phyloP scores from a whole-genome alignment of 1,140 invertebrate genomes.

The Drosophila neocordata region DNA sequence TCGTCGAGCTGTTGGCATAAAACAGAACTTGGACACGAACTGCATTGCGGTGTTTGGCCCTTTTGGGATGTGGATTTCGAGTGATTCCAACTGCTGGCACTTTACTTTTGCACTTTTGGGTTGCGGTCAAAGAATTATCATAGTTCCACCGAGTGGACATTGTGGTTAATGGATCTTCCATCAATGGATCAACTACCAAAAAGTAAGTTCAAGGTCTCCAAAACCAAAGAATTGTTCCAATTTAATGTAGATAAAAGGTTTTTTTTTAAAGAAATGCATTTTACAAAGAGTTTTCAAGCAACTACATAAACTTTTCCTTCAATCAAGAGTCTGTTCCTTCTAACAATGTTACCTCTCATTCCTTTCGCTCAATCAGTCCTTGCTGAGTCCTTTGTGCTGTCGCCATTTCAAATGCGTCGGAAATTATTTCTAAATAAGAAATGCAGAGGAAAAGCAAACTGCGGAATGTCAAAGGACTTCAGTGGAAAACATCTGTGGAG shows the following conservation, averaged over 20 bases:
- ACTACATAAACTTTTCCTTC: slow-evolving; percentile 26
- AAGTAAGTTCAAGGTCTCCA: slow-evolving; percentile 45
- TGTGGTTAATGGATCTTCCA: slow-evolving; percentile 5
- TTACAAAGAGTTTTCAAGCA: slow-evolving; percentile 10
- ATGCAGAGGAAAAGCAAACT: slow-evolving; percentile 24
- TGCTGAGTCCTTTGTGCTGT: not conserved
- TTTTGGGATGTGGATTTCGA: slow-evolving; percentile 26
- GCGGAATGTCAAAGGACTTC: slow-evolving; percentile 46
- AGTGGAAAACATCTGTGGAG: not conserved
- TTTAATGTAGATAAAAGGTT: not conserved
- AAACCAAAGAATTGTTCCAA: not conserved
- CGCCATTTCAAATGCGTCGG: slow-evolving; percentile 38
- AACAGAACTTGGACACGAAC: slow-evolving; percentile 52
- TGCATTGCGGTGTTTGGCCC: slow-evolving; percentile 42
- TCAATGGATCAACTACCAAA: not conserved
- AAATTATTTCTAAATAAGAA: slow-evolving; percentile 46
- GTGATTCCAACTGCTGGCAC: slow-evolving; percentile 10
- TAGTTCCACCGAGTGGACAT: slow-evolving; percentile 16
- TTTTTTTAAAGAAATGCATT: slow-evolving; percentile 32
- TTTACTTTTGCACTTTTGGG: slow-evolving; percentile 11
- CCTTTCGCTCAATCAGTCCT: not conserved
- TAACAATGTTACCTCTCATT: slow-evolving; percentile 11
- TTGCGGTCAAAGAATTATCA: slow-evolving; percentile 28
- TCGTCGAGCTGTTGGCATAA: slow-evolving; percentile 42
- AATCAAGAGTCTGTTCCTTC: slow-evolving; percentile 34